Base-by-base conservation (phyloP, 92 coral and sea anemone species). In the Paramuricea clavata region DNA sequence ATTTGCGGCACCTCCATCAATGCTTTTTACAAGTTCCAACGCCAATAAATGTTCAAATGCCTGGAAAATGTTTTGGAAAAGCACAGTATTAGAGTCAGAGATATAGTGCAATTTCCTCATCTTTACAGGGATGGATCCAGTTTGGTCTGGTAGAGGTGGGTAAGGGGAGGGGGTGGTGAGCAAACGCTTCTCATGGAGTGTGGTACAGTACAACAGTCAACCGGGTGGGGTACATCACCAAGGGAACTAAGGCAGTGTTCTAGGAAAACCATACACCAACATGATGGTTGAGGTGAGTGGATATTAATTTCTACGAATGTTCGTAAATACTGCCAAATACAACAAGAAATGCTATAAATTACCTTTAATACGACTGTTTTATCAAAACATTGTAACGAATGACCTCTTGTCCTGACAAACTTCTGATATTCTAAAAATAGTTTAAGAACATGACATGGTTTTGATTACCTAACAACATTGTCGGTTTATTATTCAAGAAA, bases 31-130 rank as follows among this genome's bases (percentile, higher is more conserved):
- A 74, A 96, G 87, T 83, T 96, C 99, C 49, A 96, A 50, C 30
- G 99, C 96, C 71, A 92, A 69, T 64, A 96, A 82, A 87, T 96
- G 99, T 74, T 96, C 99, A 90, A 96, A 96, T 19, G 99, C 99
- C 99, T 96, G 49, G 35, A 39, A 5, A 80, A 60, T 11, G 21
- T 36, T 30, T 77, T 47, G 26, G 81, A 42, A 10, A 54, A 16
- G 52, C 15, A 9, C 52, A 47, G 16, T 47, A 9, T 5, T 47
- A 15, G 17, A 9, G 72, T 39, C 81, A 78, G 23, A 42, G n/a
- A n/a, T n/a, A n/a, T n/a, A 26, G 33, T 9, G 82, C 26, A 17
- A 36, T 36, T 3, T 36, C 8, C 42, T 36, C 3, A 36, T 36
- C 8, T 36, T 36, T 3, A 3, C 3, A 36, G 42, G 42, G 42